Percentiles rank a stretch among this genome's conserved stretches.
phyloP scores from a whole-genome alignment of 2,113 vertebrate genomes.

The Lathamus discolor region DNA sequence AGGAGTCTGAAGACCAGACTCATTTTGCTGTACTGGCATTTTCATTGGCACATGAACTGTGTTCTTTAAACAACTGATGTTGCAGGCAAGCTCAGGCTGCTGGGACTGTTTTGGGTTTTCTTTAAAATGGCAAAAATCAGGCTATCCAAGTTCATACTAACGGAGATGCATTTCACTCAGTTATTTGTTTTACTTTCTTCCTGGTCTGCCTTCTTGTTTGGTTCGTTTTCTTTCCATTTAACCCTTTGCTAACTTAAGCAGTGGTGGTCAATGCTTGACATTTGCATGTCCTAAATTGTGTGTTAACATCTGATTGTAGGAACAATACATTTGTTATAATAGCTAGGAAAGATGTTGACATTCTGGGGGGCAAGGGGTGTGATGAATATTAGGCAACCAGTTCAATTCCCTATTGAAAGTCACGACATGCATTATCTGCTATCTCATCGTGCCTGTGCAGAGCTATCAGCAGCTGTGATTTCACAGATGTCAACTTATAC shows the following conservation, averaged over 20 bases:
- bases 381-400: neutral
- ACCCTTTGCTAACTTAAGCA: neutral
- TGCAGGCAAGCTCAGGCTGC: neutral
- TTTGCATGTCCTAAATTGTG: neutral
- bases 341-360: neutral
- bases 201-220: neutral
- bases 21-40: neutral
- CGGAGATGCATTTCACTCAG: neutral
- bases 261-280: neutral
- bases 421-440: neutral
- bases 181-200: neutral
- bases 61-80: neutral
- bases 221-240: neutral
- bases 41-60: neutral
- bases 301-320: neutral
- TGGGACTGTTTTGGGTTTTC: neutral
- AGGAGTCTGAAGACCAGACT: neutral
- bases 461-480: conserved; percentile 9
- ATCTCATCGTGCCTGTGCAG: neutral
- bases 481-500: neutral
- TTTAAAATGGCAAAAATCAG: neutral
- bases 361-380: neutral
- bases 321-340: neutral
- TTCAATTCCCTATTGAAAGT: neutral
- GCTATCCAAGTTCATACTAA: neutral